Evolutionary conservation across 2,888 invertebrate species (phyloP), one percentile per base, ranked within the genome.

Genomic region (Melanophora roralis): DNA sequence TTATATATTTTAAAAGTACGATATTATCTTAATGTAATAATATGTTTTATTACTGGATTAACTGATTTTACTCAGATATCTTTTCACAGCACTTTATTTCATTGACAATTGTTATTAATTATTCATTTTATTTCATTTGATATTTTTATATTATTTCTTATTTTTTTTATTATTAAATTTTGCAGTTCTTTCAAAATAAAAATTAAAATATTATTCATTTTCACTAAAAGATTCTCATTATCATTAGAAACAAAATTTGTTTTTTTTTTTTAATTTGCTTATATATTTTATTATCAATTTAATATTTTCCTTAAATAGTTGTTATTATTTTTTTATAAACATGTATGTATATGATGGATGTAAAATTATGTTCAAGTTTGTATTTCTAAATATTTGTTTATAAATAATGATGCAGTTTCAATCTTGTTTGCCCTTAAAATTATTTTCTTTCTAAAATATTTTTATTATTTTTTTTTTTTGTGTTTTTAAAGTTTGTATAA

Each of bases 11-110:
- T 45, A 11, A 16, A 36, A 9, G 12, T 49, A 51, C 45, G 40
- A 53, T 59, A 40, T 65, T 69, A 8, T 45, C 4, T 64, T 38
- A 36, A 49, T 68, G 23, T 47, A 53, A 43, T 67, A 60, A 62
- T 62, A 77, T 68, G 53, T 71, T 67, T 67, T 77, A 64, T 65
- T 74, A 75, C 78, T 77, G 62, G 65, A 77, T 80, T 79, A 78
- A 81, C 78, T 79, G 71, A 79, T 79, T 77, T 76, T 69, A 71
- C 72, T 72, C 82, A 82, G 80, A 83, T 82, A 79, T 81, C 82
- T 74, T 78, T 81, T 84, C 84, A 83, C 83, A 84, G 83, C 83
- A 82, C 83, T 82, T 82, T 81, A 78, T 83, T 83, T 82, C 83
- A 83, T 83, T 82, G 83, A 83, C 83, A 83, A 82, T 81, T 80